Conservation (phyloP, 1,140 invertebrate genomes). For the Ctenoplectra terminalis region DNA sequence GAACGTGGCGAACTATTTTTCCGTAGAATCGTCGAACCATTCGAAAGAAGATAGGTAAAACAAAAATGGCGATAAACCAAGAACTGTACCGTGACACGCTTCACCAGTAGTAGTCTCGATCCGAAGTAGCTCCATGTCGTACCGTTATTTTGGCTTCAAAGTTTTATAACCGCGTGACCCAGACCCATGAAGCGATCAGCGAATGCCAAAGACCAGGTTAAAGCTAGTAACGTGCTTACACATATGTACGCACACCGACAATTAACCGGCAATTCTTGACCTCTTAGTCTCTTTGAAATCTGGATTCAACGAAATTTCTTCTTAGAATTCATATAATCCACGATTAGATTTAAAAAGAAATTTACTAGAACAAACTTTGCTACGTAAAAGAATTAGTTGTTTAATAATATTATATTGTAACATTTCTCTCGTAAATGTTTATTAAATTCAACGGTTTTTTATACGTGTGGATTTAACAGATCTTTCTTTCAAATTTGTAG, state of each 20-base stretch:
- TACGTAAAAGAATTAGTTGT: no score
- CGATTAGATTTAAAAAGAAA: background rate
- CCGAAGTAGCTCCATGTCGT: slow-evolving; percentile 52
- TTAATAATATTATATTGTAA: no score
- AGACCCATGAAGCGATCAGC: slow-evolving; percentile 69
- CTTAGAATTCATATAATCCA: no score
- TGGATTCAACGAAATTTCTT: background rate
- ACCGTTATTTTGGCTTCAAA: slow-evolving; percentile 77
- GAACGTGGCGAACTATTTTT: background rate
- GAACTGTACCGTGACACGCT: slow-evolving; percentile 58
- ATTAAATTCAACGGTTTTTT: background rate
- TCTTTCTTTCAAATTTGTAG: no score
- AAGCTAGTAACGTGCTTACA: slow-evolving; percentile 34
- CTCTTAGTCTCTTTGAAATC: background rate
- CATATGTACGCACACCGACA: slow-evolving; percentile 25
- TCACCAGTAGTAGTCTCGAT: slow-evolving; percentile 54
- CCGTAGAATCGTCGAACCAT: no score
- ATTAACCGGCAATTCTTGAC: slow-evolving; percentile 59
- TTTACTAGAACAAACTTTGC: no score
- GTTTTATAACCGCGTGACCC: slow-evolving; percentile 78
- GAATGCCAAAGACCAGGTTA: slow-evolving; percentile 46
- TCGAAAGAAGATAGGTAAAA: background rate
- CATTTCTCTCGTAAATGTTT: no score
- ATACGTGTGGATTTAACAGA: background rate
- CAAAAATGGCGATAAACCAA: slow-evolving; percentile 42